Base-by-base conservation (phyloP, 2,888 invertebrate genomes). In the Capitulum mitella region DNA sequence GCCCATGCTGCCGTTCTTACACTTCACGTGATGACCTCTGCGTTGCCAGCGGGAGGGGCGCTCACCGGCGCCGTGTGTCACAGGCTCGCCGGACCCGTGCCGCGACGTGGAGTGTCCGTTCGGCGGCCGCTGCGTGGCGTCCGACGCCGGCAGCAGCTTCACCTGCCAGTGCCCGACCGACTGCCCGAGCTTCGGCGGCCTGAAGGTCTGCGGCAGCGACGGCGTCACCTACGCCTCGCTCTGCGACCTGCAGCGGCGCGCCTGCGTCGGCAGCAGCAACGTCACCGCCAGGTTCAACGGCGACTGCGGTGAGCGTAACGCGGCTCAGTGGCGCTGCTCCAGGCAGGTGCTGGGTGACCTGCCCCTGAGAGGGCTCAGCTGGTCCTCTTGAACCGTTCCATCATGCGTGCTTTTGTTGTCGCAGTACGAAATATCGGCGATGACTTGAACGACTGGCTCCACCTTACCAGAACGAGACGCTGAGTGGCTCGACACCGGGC, bases 301-400 rank as follows among this genome's bases (percentile, higher is more conserved):
- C 61, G 46, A 79, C 40, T 81, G 80, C 78, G 77, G 80, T 80
- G 64, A 80, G 81, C 76, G n/a, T n/a, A n/a, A n/a, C n/a, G n/a
- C n/a, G n/a, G n/a, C n/a, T n/a, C n/a, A n/a, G n/a, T n/a, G n/a
- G n/a, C n/a, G n/a, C n/a, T n/a, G n/a, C n/a, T n/a, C n/a, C n/a
- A n/a, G n/a, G n/a, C n/a, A n/a, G n/a, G n/a, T n/a, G n/a, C n/a
- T n/a, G n/a, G n/a, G n/a, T n/a, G n/a, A n/a, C n/a, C n/a, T n/a
- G n/a, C n/a, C n/a, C n/a, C n/a, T n/a, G n/a, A n/a, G n/a, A n/a
- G n/a, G n/a, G n/a, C n/a, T n/a, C n/a, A n/a, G n/a, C n/a, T n/a
- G n/a, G n/a, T n/a, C n/a, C n/a, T n/a, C n/a, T n/a, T n/a, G n/a
- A n/a, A n/a, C n/a, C n/a, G n/a, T n/a, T n/a, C n/a, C n/a, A n/a